Base-by-base conservation (phyloP, 2,113 vertebrate genomes). In the Anarhynchus alexandrinus region DNA sequence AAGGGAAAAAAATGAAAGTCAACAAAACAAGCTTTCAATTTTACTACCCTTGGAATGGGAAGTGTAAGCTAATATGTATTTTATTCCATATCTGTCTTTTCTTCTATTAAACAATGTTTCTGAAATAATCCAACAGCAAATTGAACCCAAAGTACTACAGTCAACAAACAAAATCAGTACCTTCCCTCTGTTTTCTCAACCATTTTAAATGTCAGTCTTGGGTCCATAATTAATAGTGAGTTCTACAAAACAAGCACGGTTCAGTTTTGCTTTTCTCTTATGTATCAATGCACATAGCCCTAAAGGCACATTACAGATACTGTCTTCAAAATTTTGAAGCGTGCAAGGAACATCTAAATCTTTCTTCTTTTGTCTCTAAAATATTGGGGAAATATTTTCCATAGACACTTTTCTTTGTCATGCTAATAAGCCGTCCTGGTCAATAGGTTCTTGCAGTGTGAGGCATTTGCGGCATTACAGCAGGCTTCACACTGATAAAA, bases 401-500 rank as follows among this genome's bases (percentile, higher is more conserved):
- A 15, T 1, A 25, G 64, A 34, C 65, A 27, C 22, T 88, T 77
- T 15, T 29, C 87, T 95, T 92, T 90, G 52, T 78, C 61, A 83
- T 27, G 67, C 45, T 92, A 81, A 93, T 62, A 57, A 82, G 42
- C 23, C 29, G 3, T 14, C 45, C 66, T 20, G 71, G 83, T 61
- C 94, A 86, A 70, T 7, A 19, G 74, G 58, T 5, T 82, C 84
- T 80, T 7, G 70, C 86, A 47, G 70, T 3, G 29, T 4, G 7
- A 82, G 72, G 54, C 36, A 51, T 81, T 64, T 67, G 74, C 84
- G 66, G 89, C 84, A 55, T 91, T 86, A 83, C 84, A 78, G 88
- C 71, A 81, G 92, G 65, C 81, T 45, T 83, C 86, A 77, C 79
- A 82, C 86, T 42, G 86, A 70, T 62, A 83, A 81, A 93, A 96